Evolutionary conservation across 2,113 vertebrate species (phyloP).

Genomic region (Glaucomys volans): DNA sequence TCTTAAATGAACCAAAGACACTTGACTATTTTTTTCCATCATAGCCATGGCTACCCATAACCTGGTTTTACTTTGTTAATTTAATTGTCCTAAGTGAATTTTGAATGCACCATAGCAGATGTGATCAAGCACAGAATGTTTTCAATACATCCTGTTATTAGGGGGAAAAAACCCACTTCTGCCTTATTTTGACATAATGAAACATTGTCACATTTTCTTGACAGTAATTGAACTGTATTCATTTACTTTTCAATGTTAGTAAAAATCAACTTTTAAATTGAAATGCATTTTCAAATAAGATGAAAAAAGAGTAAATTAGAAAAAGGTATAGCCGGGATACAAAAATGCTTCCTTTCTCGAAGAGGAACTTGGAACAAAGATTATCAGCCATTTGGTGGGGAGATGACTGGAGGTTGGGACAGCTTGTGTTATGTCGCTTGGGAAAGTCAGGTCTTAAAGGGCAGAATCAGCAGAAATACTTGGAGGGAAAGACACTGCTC

Average conservation of each 20-base stretch:
- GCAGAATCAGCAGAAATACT: neutral
- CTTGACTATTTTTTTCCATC: conserved; percentile 45
- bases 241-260: conserved; percentile 57
- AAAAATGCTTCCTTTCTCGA: neutral
- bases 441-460: neutral
- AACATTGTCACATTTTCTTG: conserved; percentile 65
- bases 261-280: conserved; percentile 32
- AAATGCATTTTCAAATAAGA: neutral
- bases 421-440: neutral
- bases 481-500: neutral
- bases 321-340: neutral
- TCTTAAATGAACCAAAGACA: conserved; percentile 43
- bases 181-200: conserved; percentile 72
- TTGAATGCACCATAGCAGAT: conserved; percentile 74
- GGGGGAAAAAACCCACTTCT: conserved; percentile 18
- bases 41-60: conserved; percentile 49
- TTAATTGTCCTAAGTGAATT: conserved; percentile 77
- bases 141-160: conserved; percentile 65
- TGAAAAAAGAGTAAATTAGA: neutral
- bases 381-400: neutral
- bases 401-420: neutral
- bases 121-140: conserved; percentile 68
- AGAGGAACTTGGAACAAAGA: neutral
- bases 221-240: conserved; percentile 39
- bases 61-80: conserved; percentile 68